A percentile compares a stretch with the other conserved stretches of the same genome.
Conservation (phyloP, 2,888 invertebrate genomes). For the Lithophane socia region DNA sequence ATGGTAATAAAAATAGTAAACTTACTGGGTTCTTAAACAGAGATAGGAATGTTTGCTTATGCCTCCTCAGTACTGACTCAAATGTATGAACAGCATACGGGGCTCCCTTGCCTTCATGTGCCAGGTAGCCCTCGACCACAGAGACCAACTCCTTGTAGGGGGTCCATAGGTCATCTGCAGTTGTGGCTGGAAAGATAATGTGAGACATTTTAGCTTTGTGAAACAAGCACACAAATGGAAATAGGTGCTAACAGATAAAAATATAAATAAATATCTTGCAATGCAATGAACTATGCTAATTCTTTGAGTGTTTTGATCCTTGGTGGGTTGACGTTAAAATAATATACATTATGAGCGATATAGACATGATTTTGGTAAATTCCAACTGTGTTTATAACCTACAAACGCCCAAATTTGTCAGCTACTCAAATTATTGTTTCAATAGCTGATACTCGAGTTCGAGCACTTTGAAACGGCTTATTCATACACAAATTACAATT, state of each 20-base stretch:
- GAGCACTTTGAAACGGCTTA: not conserved
- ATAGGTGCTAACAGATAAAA: not conserved
- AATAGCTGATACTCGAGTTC: not conserved
- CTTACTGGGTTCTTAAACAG: slow-evolving; percentile 96
- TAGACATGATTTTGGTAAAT: slow-evolving; percentile 1
- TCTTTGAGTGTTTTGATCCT: not conserved
- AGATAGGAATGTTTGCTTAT: slow-evolving; percentile 96
- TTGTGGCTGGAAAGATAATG: slow-evolving; percentile 74
- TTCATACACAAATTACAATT: not conserved
- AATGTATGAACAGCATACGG: slow-evolving; percentile 92
- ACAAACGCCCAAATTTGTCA: slow-evolving; percentile 18
- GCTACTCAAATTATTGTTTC: not conserved
- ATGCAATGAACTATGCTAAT: not conserved
- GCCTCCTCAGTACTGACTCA: slow-evolving; percentile 94
- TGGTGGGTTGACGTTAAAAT: not conserved
- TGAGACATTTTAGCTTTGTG: not conserved
- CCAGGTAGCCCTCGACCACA: slow-evolving; percentile 92
- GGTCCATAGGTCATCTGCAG: slow-evolving; percentile 95
- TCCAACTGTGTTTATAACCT: slow-evolving; percentile 55
- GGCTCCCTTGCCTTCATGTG: slow-evolving; percentile 90
- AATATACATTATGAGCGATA: not conserved
- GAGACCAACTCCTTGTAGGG: slow-evolving; percentile 94
- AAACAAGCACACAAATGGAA: not conserved
- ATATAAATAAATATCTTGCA: not conserved
- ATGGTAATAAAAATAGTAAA: slow-evolving; percentile 52